These are phyloP conservation scores for Delia radicum DNA, from an alignment of 1,140 invertebrate species.

Conservation along the genomic window DNA sequence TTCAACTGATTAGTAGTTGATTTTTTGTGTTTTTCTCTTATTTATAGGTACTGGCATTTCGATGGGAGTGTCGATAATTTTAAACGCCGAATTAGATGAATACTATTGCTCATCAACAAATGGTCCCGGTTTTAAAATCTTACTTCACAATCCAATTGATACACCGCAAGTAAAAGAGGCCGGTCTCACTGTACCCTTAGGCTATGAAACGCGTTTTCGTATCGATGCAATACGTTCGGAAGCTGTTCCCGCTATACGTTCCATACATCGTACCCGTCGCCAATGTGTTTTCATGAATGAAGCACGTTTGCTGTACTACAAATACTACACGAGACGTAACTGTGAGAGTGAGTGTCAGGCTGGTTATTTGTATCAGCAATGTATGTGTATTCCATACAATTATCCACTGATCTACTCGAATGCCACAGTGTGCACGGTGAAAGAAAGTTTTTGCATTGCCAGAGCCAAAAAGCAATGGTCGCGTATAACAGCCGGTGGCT, in stretches of 20 bases:
- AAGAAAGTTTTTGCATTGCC: constrained; percentile 32
- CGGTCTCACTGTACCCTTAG: constrained; percentile 66
- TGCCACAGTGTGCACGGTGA: constrained; percentile 35
- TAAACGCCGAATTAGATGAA: constrained; percentile 69
- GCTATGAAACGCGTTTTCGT: constrained; percentile 66
- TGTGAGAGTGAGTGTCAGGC: constrained; percentile 72
- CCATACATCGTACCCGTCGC: constrained; percentile 64
- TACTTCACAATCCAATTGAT: constrained; percentile 73
- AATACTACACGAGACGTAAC: constrained; percentile 56
- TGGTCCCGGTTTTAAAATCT: constrained; percentile 69
- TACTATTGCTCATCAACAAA: constrained; percentile 78
- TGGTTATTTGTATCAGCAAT: constrained; percentile 63
- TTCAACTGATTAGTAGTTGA: too few species aligned
- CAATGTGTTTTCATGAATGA: constrained; percentile 74
- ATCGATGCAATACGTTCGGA: constrained; percentile 66
- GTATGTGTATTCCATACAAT: constrained; percentile 68
- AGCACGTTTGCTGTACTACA: constrained; percentile 64
- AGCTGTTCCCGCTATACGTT: constrained; percentile 60
- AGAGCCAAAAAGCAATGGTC: constrained; percentile 22
- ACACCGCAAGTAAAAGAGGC: constrained; percentile 72
- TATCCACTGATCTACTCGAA: constrained; percentile 60
- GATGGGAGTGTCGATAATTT: constrained; percentile 67
- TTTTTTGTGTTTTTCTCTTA: not conserved
- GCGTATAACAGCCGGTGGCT: not conserved
- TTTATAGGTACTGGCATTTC: constrained; percentile 64